Percentiles rank a stretch among this genome's conserved stretches.
Conservation (phyloP, 2,113 vertebrate genomes). For the Solenodon paradoxus region DNA sequence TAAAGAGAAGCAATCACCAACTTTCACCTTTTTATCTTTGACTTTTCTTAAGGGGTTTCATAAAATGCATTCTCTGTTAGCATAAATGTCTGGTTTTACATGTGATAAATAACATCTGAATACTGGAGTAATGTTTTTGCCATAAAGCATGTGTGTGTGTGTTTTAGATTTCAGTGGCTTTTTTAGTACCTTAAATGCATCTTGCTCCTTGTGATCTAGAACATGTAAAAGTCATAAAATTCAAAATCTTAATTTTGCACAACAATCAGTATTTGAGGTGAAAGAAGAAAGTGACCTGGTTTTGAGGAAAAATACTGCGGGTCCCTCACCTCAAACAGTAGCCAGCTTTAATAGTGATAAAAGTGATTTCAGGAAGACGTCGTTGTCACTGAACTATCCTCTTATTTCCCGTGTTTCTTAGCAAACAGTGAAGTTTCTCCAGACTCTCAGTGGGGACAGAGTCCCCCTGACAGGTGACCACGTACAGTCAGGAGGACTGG, state of each 20-base stretch:
- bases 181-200: neutral
- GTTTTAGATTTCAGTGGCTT: neutral
- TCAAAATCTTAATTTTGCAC: neutral
- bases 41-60: neutral
- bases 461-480: conserved; percentile 77
- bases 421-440: conserved; percentile 92
- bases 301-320: neutral
- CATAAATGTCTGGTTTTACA: neutral
- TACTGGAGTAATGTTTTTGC: neutral
- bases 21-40: neutral
- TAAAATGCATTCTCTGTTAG: neutral
- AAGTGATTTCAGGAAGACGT: conserved; percentile 23
- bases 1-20: neutral
- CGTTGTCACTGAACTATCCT: conserved; percentile 59
- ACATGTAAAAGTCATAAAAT: neutral
- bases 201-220: neutral
- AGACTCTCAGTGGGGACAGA: conserved; percentile 83
- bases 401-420: conserved; percentile 79
- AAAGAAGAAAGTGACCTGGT: neutral
- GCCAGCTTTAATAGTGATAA: neutral
- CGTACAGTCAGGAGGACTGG: conserved; percentile 88
- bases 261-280: neutral
- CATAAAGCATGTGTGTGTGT: neutral
- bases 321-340: neutral
- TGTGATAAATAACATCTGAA: neutral